These are phyloP conservation scores for Elegia similella DNA, from an alignment of 2,888 invertebrate species.

Conservation along the genomic window DNA sequence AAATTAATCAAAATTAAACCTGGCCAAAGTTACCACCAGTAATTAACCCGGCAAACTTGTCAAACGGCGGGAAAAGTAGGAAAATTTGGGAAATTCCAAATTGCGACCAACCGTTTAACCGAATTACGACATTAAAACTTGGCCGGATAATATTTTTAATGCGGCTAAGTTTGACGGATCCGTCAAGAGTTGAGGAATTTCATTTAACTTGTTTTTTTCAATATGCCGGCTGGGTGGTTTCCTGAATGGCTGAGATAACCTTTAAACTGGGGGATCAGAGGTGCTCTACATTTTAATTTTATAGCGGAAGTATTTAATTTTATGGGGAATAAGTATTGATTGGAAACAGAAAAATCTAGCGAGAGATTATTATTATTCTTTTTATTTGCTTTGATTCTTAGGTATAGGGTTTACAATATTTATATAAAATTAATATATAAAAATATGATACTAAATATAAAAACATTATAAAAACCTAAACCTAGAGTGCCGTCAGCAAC, in stretches of 20 bases:
- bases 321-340: too few relatives aligned
- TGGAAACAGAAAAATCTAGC: too few relatives aligned
- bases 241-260: not conserved
- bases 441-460: too few relatives aligned
- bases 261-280: not conserved
- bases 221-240: slow-evolving; percentile 2
- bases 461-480: too few relatives aligned
- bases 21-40: slow-evolving; percentile 5
- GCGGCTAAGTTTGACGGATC: slow-evolving; percentile 19
- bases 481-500: too few relatives aligned
- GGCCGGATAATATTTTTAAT: slow-evolving; percentile 22
- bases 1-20: slow-evolving; percentile 15
- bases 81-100: slow-evolving; percentile 5
- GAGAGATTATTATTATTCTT: too few relatives aligned
- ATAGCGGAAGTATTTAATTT: not conserved
- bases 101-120: slow-evolving; percentile 19
- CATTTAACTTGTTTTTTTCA: slow-evolving; percentile 17
- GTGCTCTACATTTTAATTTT: not conserved
- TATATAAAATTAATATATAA: too few relatives aligned
- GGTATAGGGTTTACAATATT: too few relatives aligned
- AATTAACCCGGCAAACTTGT: slow-evolving; percentile 16
- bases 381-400: too few relatives aligned
- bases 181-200: slow-evolving; percentile 14
- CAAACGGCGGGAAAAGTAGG: slow-evolving; percentile 15
- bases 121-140: slow-evolving; percentile 24